Base-by-base conservation (phyloP, 2,888 invertebrate species). In the Disparrhopalites patrizii region DNA sequence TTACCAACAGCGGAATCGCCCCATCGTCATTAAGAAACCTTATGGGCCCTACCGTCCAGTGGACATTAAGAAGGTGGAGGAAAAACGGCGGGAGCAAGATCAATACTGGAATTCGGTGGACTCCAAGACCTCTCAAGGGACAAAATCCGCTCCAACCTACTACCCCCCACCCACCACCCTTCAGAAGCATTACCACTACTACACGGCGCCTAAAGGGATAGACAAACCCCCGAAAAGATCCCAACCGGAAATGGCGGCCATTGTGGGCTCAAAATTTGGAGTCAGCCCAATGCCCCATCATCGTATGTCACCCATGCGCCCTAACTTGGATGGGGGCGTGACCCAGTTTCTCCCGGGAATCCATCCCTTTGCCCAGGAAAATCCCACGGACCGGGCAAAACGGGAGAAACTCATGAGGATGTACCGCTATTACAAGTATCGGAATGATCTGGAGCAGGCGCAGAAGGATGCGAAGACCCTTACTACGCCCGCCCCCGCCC, bases 401-500 rank as follows among this genome's bases (percentile, higher is more conserved):
- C 57, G 50, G 25, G 65, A 40, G 51, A 47, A 20, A 51, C 38
- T 63, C 27, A 70, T 73, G 23, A 73, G 72, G 65, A 61, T 74
- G 65, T 75, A 75, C 60, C 63, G 73, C 68, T 71, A 75, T 18
- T 69, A 73, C 18, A 51, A 73, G 7, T 71, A 73, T n/a, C 68
- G 69, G 38, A 73, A 75, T 47, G 62, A 70, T 23, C 73, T 72
- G 47, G 69, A 70, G 28, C 47, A 55, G n/a, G 23, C 31, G 2
- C 33, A 36, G 15, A 23, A 20, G 8, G 47, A 47, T 23, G 8
- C 47, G 3, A 20, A 23, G 47, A 8, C 25, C 20, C 47, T n/a
- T 23, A 47, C 3, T 15, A 47, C 8, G 5, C 55, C 58, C 13
- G 3, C 50, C 3, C 28, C 55, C 10, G 36, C 47, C 23, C 25